A percentile compares a stretch with the other conserved stretches of the same genome.
These are phyloP conservation scores for Frankliniella intonsa DNA, from an alignment of 2,888 invertebrate species.

Conservation along the genomic window DNA sequence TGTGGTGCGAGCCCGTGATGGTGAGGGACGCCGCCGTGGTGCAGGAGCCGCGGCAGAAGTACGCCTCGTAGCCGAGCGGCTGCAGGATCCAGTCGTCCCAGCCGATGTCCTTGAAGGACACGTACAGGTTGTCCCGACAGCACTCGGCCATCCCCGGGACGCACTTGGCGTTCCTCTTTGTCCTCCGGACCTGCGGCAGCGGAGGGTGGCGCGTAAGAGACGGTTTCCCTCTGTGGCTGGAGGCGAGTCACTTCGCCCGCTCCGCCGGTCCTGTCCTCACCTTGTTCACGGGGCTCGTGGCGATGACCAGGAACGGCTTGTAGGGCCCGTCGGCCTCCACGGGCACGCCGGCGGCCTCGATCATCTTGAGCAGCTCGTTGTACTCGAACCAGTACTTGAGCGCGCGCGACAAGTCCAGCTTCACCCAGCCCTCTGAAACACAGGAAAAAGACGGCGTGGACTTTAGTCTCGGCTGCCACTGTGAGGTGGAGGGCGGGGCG, in stretches of 20 bases:
- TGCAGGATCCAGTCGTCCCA: slow-evolving; percentile 86
- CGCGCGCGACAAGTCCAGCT: slow-evolving; percentile 71
- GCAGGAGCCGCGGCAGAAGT: slow-evolving; percentile 81
- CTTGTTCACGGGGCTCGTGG: slow-evolving; percentile 67
- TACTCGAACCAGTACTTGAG: slow-evolving; percentile 71
- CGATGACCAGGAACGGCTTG: slow-evolving; percentile 72
- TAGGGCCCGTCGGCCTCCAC: slow-evolving; percentile 66
- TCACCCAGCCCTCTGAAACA: slow-evolving; percentile 70
- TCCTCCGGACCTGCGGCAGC: slow-evolving; percentile 49
- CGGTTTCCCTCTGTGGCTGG: not conserved
- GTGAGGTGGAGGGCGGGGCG: too few relatives aligned
- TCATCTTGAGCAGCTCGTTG: slow-evolving; percentile 61
- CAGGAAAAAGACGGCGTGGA: slow-evolving; percentile 12
- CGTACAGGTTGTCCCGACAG: slow-evolving; percentile 75
- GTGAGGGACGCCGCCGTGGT: slow-evolving; percentile 67
- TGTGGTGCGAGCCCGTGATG: slow-evolving; percentile 60
- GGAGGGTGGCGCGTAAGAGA: not conserved
- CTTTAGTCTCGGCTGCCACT: too few relatives aligned
- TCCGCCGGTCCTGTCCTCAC: slow-evolving; percentile 40
- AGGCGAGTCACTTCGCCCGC: not conserved
- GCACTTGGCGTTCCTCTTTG: slow-evolving; percentile 64
- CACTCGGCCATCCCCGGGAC: slow-evolving; percentile 67
- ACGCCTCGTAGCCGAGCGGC: slow-evolving; percentile 78
- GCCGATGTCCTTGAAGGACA: slow-evolving; percentile 77
- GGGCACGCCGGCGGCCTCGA: slow-evolving; percentile 63